Conservation (phyloP, 2,797 vertebrate species). For the Meriones psammophilus region DNA sequence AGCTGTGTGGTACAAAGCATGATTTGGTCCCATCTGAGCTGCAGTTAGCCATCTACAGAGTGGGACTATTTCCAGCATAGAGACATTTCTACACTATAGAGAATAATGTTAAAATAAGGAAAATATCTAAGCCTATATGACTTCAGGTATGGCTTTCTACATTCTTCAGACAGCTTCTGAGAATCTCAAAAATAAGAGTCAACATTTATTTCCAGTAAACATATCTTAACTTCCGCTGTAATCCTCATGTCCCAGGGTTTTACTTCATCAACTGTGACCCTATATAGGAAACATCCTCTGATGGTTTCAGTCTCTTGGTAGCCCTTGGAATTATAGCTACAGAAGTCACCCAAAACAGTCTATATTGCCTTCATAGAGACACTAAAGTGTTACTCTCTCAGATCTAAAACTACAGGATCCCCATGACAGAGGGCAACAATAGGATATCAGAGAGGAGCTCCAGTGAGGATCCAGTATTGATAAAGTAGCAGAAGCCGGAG, state of each 20-base stretch:
- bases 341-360: background rate
- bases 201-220: background rate
- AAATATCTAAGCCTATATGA: background rate
- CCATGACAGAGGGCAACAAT: too few relatives aligned
- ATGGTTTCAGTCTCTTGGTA: background rate
- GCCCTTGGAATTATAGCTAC: background rate
- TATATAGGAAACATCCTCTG: background rate
- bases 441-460: too few relatives aligned
- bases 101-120: background rate
- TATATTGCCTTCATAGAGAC: background rate
- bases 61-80: background rate
- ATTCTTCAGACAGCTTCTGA: background rate
- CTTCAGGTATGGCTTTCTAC: background rate
- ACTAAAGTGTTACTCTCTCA: background rate
- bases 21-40: background rate
- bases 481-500: too few relatives aligned
- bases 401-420: too few relatives aligned
- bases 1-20: background rate
- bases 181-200: background rate
- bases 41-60: background rate
- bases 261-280: too few relatives aligned
- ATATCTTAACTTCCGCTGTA: too few relatives aligned
- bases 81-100: background rate
- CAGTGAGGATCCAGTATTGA: too few relatives aligned
- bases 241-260: background rate